Evolutionary conservation across 1,140 invertebrate species (phyloP), one percentile per base, ranked within the genome.

Genomic region (Reticulitermes speratus): DNA sequence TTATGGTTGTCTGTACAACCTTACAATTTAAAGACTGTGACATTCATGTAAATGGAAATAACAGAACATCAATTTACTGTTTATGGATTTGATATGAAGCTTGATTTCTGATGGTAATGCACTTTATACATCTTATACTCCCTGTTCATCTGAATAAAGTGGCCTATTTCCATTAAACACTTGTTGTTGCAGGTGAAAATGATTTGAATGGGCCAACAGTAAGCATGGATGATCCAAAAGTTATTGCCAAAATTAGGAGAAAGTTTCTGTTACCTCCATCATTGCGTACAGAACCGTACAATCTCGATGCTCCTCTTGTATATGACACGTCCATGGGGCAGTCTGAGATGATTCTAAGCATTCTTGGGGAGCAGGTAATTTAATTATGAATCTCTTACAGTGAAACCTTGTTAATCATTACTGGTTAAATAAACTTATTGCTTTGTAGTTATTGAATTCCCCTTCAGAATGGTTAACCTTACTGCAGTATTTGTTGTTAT

Each of bases 281-380:
- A n/a, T 82, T 85, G 9, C 11, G 85, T 9, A 55, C 30, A 30
- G 30, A 86, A 11, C 82, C 87, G 0, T 91, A 91, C 84, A 87
- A 86, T 44, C 88, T 92, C 16, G n/a, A 88, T 38, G 45, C 89
- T 25, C 88, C 90, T 30, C 83, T 89, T 44, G 44, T 90, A 1
- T 32, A 87, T 38, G 91, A 92, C 87, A 89, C 90, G 11, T 92
- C 91, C 11, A 92, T 92, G 90, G 92, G 91, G 3, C 91, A 92
- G 87, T 89, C 90, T 12, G 59, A 87, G 59, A 87, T 82, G n/a
- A 90, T 92, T 44, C 88, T 88, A 48, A 81, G 88, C 75, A 89
- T 90, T 86, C 88, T 91, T n/a, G 87, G 90, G 0, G 86, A 91
- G 75, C 90, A 89, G 88, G 91, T 91, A 89, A 86, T 9, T 75